phyloP scores from a whole-genome alignment of 2,888 invertebrate species.

The Mechanitis messenoides region DNA sequence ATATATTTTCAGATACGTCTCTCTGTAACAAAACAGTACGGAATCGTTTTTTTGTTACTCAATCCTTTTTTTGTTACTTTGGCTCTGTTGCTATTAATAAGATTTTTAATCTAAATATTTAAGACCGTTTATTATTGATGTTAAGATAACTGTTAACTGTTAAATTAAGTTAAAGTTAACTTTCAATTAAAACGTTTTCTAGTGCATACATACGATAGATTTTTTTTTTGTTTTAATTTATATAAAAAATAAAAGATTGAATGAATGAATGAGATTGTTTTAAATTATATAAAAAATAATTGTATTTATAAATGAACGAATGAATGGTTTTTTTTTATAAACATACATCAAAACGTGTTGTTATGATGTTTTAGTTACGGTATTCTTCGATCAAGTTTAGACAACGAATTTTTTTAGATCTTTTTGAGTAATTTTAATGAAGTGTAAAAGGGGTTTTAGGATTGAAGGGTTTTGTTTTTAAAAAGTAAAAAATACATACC shows the following conservation, averaged over 20 bases:
- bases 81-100: conserved; percentile 8
- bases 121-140: not conserved
- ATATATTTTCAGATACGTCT: not conserved
- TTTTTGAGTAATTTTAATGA: conserved; percentile 61
- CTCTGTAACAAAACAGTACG: not conserved
- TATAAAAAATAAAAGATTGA: too few species aligned
- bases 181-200: too few species aligned
- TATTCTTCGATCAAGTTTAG: conserved; percentile 72
- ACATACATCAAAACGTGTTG: conserved; percentile 10
- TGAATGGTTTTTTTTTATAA: not conserved
- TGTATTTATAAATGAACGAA: not conserved
- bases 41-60: not conserved
- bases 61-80: not conserved
- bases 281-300: not conserved
- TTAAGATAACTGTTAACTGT: conserved; percentile 2
- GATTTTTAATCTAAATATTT: conserved; percentile 11
- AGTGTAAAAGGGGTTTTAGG: conserved; percentile 63
- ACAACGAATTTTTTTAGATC: conserved; percentile 51
- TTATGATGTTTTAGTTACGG: conserved; percentile 49
- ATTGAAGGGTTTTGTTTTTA: too few species aligned
- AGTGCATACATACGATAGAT: too few species aligned
- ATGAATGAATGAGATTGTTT: too few species aligned
- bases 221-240: not conserved
- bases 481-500: too few species aligned
- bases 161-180: too few species aligned